Conservation (phyloP, 2,113 vertebrate genomes). For the Petroica traversi region DNA sequence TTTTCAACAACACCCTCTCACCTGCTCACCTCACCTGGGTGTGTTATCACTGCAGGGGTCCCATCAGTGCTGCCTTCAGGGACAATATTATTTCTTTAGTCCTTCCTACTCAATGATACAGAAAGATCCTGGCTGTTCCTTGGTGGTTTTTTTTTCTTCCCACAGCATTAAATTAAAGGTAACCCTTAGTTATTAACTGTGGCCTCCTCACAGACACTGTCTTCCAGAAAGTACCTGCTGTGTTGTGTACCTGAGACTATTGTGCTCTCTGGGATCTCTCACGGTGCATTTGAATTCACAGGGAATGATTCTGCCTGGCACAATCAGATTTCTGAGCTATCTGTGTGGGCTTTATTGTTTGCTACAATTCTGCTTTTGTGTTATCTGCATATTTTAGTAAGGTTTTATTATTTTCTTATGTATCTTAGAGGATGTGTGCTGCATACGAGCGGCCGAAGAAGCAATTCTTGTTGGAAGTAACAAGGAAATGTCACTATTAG, state of each 20-base stretch:
- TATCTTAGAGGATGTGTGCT: background rate
- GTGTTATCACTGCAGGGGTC: background rate
- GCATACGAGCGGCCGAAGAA: background rate
- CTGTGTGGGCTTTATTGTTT: background rate
- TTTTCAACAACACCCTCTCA: background rate
- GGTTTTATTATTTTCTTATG: background rate
- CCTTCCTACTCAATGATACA: background rate
- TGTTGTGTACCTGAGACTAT: background rate
- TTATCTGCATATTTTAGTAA: conserved; percentile 19
- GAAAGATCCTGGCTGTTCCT: background rate
- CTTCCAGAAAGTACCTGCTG: background rate
- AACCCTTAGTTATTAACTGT: background rate
- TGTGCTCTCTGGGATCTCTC: background rate
- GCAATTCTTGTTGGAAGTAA: background rate
- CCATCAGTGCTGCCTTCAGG: background rate
- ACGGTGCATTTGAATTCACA: background rate
- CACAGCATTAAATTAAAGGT: background rate
- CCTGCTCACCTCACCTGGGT: background rate
- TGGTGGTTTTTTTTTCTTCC: background rate
- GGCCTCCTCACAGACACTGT: background rate
- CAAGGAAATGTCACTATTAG: background rate
- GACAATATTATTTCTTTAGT: background rate
- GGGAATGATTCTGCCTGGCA: background rate
- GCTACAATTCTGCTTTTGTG: background rate
- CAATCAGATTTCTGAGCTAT: background rate